These are phyloP conservation scores for Mesochorus sp. DNA, from an alignment of 2,888 invertebrate genomes.

Conservation along the genomic window DNA sequence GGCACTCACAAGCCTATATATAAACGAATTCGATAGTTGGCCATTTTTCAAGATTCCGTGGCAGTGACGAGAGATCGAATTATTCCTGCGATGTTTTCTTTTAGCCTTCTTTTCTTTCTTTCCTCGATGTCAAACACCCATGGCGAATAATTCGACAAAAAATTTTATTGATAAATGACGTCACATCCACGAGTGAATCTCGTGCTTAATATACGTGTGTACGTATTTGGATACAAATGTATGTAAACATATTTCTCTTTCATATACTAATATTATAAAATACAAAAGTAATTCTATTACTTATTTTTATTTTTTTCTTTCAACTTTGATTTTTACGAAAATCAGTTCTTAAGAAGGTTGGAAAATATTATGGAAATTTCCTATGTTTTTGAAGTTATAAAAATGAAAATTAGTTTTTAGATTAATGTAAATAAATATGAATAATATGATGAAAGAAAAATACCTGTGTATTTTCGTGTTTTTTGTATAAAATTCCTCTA, in stretches of 20 bases:
- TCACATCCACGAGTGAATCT: slow-evolving; percentile 1
- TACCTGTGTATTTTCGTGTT: too few relatives aligned
- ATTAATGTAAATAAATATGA: too few relatives aligned
- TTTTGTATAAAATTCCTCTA: too few relatives aligned
- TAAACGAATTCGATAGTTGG: slow-evolving; percentile 33
- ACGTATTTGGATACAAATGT: too few relatives aligned
- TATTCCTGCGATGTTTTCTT: slow-evolving; percentile 48
- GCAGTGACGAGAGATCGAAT: slow-evolving; percentile 57
- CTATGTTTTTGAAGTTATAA: too few relatives aligned
- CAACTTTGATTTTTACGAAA: too few relatives aligned
- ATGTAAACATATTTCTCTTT: background rate
- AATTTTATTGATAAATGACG: slow-evolving; percentile 41
- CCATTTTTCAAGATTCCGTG: slow-evolving; percentile 50
- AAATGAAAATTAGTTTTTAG: too few relatives aligned
- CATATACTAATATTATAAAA: background rate
- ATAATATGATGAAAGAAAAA: too few relatives aligned
- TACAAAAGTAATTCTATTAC: too few relatives aligned
- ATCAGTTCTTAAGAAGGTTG: too few relatives aligned
- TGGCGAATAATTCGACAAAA: slow-evolving; percentile 12
- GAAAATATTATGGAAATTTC: too few relatives aligned
- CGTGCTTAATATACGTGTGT: background rate
- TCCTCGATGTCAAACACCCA: slow-evolving; percentile 3
- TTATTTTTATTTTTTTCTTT: background rate
- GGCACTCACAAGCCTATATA: background rate
- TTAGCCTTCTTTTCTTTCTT: background rate